Base-by-base conservation (phyloP, 1,140 invertebrate species). In the Ceratitis capitata region DNA sequence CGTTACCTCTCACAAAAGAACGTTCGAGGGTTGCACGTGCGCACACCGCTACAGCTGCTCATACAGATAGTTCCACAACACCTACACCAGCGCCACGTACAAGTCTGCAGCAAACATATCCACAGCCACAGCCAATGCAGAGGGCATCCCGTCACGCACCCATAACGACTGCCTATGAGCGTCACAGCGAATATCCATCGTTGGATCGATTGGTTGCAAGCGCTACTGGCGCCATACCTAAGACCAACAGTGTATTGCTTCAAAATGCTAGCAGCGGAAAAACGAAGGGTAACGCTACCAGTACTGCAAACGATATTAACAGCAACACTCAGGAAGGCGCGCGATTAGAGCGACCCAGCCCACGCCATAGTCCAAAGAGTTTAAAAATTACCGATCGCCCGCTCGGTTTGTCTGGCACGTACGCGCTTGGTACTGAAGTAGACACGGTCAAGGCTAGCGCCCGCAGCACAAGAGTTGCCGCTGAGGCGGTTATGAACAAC, bases 211-310 rank as follows among this genome's bases (percentile, higher is more conserved):
- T 90, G 1, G 87, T 90, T 1, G 88, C 90, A 3, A 87, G 87
- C n/a, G 87, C 88, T 2, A 91, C 89, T 2, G 90, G 90, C 1
- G 89, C 90, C 12, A 89, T 91, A 86, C 89, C 90, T 7, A 91
- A 91, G 49, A 82, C 74, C 14, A 56, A 56, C 51, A 47, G 29
- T 69, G 23, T 14, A 3, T 39, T 14, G 0, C 7, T 42, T n/a
- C 16, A 23, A 19, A 51, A 9, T 12, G n/a, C 35, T 23, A 16
- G 2, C 26, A 23, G 2, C 26, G 32, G 19, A 4, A 83, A 83
- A 19, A 45, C 3, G 1, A 58, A 56, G 42, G 29, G 2, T 23
- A 84, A 84, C 45, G 56, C 51, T 9, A 61, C 14, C 56, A 64
- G 61, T 14, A 61, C 29, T 42, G 69, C 39, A 16, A 23, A 47